Evolutionary conservation across 2,113 vertebrate species (phyloP).

Genomic region (Ceyx cyanopectus): DNA sequence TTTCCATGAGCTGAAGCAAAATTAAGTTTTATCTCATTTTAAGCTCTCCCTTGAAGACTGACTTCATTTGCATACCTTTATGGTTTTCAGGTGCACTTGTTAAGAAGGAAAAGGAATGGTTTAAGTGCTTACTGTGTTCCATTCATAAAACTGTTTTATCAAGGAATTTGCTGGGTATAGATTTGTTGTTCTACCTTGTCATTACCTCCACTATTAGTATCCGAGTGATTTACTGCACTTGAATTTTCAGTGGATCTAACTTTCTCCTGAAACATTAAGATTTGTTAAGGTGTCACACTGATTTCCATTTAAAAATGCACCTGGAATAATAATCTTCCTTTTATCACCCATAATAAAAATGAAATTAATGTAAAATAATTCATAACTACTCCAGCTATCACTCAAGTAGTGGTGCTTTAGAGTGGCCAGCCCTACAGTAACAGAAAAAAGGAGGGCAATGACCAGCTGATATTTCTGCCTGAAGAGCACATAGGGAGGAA

Average conservation of each 20-base stretch:
- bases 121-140: conserved; percentile 1
- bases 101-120: neutral
- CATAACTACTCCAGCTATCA: neutral
- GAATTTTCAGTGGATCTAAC: neutral
- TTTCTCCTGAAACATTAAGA: conserved; percentile 40
- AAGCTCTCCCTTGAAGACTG: conserved; percentile 9
- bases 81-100: conserved; percentile 24
- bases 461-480: conserved; percentile 43
- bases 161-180: neutral
- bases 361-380: conserved; percentile 65
- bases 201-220: neutral
- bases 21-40: conserved; percentile 43
- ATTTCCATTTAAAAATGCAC: conserved; percentile 57
- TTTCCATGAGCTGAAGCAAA: conserved; percentile 19
- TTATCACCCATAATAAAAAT: conserved; percentile 37
- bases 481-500: neutral
- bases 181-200: neutral
- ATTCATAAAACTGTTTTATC: conserved; percentile 1
- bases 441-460: conserved; percentile 15
- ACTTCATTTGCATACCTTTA: conserved; percentile 48
- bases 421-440: neutral
- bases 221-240: neutral
- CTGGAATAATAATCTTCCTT: conserved; percentile 57
- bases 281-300: conserved; percentile 20
- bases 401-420: neutral